A percentile compares a stretch with the other conserved stretches of the same genome.
These are phyloP conservation scores for Nilaparvata lugens DNA, from an alignment of 1,140 invertebrate genomes.

Conservation along the genomic window DNA sequence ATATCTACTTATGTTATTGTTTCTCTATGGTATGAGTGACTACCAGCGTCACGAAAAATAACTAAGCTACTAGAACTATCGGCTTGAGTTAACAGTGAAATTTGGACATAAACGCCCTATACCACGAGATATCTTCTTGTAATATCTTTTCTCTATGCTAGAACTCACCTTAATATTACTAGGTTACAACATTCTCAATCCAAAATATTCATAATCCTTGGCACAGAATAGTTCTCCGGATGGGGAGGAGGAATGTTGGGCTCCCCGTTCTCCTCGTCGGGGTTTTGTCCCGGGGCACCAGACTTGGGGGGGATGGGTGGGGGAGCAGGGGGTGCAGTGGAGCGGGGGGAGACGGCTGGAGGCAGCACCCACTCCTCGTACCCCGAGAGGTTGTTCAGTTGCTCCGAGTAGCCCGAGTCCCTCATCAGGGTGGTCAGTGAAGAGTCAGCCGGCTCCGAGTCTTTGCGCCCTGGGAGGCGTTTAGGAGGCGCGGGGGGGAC, in stretches of 20 bases:
- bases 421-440: slow-evolving; percentile 25
- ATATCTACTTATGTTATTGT: too few relatives aligned
- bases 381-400: slow-evolving; percentile 10
- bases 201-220: slow-evolving; percentile 37
- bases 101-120: too few relatives aligned
- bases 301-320: slow-evolving; percentile 48
- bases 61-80: too few relatives aligned
- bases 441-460: slow-evolving; percentile 24
- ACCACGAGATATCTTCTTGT: too few relatives aligned
- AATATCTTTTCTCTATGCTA: too few relatives aligned
- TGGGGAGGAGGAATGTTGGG: not conserved
- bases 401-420: slow-evolving; percentile 24
- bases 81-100: too few relatives aligned
- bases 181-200: not conserved
- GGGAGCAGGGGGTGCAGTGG: slow-evolving; percentile 33
- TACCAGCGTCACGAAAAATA: too few relatives aligned
- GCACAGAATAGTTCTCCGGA: slow-evolving; percentile 44
- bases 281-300: slow-evolving; percentile 30
- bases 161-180: too few relatives aligned
- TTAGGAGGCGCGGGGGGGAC: slow-evolving; percentile 50
- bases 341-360: slow-evolving; percentile 9
- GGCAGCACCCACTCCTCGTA: slow-evolving; percentile 25
- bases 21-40: too few relatives aligned
- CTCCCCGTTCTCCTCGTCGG: slow-evolving; percentile 17
- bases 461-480: slow-evolving; percentile 41